Base-by-base conservation (phyloP, 1,140 invertebrate genomes). In the Bombus impatiens region DNA sequence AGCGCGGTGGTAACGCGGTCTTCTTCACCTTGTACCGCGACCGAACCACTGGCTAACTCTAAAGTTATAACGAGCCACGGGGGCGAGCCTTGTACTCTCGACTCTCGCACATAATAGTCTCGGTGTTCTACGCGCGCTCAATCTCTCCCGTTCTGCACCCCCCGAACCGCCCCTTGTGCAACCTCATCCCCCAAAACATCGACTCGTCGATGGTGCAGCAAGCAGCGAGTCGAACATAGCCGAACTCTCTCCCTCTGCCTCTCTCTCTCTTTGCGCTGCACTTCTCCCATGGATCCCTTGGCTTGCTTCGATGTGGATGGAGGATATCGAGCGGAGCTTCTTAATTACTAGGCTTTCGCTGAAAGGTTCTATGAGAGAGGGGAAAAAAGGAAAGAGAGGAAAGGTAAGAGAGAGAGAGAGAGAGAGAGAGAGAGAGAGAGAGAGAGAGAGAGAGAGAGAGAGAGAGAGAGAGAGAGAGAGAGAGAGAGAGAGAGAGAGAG, bases 1-100 rank as follows among this genome's bases (percentile, higher is more conserved):
- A 84, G 62, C 84, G 68, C 77, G 44, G 53, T 84, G 74, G 75
- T 37, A 35, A 72, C 90, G 82, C 79, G 75, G 87, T 92, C 90
- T 90, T 92, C 93, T 93, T 93, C 90, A 92, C 91, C 92, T 92
- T 93, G 82, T 84, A 86, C 83, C 87, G 88, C 90, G 87, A 85
- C 89, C 87, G 74, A 94, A 92, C 93, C 93, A 93, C 87, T 93
- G 92, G 93, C 92, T 89, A 93, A 94, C 93, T 94, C 89, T 79
- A 93, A 94, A 94, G 91, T 94, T 94, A 93, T 94, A 94, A 94
- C 93, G 92, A 94, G 92, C 91, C 90, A 79, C 82, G 75, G 86
- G 79, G 89, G 89, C 86, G 92, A 88, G 88, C 88, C 86, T 87
- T 86, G 81, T 79, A 88, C 90, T 88, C 90, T 93, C 91, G 82